Percentiles rank a stretch among this genome's conserved stretches.
Conservation (phyloP, 2,888 invertebrate genomes). For the Operophtera brumata region DNA sequence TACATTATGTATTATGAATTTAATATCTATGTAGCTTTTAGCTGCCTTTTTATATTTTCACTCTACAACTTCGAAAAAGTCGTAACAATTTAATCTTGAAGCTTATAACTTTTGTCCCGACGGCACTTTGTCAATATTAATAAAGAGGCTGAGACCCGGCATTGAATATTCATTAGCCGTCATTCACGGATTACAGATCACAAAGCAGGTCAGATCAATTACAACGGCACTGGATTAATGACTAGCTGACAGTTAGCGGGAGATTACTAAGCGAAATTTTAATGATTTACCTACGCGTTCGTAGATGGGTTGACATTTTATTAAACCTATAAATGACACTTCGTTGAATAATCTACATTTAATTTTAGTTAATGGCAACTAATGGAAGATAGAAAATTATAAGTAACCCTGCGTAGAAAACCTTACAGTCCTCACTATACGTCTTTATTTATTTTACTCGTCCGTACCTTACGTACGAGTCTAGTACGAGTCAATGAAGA, state of each 20-base stretch:
- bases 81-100: background rate
- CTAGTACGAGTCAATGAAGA: too few species aligned
- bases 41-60: background rate
- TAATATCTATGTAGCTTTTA: too few species aligned
- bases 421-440: background rate
- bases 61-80: background rate
- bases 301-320: slow-evolving; percentile 1
- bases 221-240: slow-evolving; percentile 1
- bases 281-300: background rate
- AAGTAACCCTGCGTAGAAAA: background rate
- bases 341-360: too few species aligned
- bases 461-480: too few species aligned
- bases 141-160: slow-evolving; percentile 1
- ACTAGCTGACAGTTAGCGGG: background rate
- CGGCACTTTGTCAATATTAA: slow-evolving; percentile 5
- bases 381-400: too few species aligned
- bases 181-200: slow-evolving; percentile 10
- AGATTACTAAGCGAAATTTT: slow-evolving; percentile 2
- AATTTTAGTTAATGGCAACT: too few species aligned
- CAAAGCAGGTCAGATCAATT: slow-evolving; percentile 25
- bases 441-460: too few species aligned
- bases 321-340: slow-evolving; percentile 5
- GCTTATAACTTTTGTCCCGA: background rate
- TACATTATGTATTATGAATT: too few species aligned
- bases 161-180: slow-evolving; percentile 25